Conservation (phyloP, 2,888 invertebrate species). For the Lasioglossum zephyrum region DNA sequence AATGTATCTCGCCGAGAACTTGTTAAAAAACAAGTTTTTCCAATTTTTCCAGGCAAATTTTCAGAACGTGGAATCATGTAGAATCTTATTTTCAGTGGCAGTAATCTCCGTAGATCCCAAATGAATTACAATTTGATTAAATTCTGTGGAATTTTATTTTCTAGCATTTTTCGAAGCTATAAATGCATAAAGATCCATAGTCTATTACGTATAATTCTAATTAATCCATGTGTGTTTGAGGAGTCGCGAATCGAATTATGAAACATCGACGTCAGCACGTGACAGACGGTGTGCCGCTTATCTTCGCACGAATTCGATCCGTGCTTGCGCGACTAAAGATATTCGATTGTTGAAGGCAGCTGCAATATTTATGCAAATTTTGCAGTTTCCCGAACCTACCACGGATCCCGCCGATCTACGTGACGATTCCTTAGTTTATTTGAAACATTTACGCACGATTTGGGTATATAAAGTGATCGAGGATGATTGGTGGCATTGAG, state of each 20-base stretch:
- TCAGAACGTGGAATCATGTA: too few relatives aligned
- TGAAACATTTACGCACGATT: background rate
- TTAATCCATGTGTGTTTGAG: too few relatives aligned
- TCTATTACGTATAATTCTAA: too few relatives aligned
- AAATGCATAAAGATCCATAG: too few relatives aligned
- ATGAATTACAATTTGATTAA: too few relatives aligned
- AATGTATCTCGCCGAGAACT: too few relatives aligned
- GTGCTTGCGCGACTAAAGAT: background rate
- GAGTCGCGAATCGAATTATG: background rate
- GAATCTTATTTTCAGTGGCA: too few relatives aligned
- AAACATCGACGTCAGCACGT: conserved; percentile 1
- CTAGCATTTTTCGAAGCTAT: too few relatives aligned
- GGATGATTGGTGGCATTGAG: background rate
- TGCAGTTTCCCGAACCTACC: background rate
- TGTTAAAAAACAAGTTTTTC: too few relatives aligned
- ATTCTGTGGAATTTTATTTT: too few relatives aligned
- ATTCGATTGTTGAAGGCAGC: background rate
- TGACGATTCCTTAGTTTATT: background rate
- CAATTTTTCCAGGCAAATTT: too few relatives aligned
- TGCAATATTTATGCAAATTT: background rate
- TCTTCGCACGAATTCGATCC: background rate
- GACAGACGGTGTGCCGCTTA: background rate
- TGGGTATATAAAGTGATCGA: conserved; percentile 40
- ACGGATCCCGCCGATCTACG: background rate
- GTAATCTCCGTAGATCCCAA: too few relatives aligned